phyloP scores from a whole-genome alignment of 1,140 invertebrate species.

The Penaeus japonicus region DNA sequence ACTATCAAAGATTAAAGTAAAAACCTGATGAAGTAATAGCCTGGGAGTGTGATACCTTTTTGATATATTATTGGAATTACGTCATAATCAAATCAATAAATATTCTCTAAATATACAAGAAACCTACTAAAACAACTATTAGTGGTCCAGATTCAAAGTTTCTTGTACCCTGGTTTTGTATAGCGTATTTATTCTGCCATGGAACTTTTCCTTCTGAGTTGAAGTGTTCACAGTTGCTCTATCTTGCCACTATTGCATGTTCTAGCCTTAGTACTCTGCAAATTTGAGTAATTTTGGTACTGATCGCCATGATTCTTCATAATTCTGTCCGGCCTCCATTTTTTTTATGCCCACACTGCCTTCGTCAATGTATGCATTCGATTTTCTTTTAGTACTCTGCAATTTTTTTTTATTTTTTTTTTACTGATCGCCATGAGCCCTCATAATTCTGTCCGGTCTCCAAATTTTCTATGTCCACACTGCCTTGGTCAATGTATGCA shows the following conservation, averaged over 20 bases:
- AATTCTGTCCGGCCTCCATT: slow-evolving; percentile 20
- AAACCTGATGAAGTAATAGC: neutral
- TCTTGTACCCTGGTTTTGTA: slow-evolving; percentile 29
- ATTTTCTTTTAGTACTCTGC: slow-evolving; percentile 39
- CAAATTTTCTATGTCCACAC: slow-evolving; percentile 35
- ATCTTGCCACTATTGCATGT: slow-evolving; percentile 23
- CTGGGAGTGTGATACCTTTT: neutral
- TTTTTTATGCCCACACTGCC: slow-evolving; percentile 38
- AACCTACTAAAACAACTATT: neutral
- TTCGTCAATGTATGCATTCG: slow-evolving; percentile 27
- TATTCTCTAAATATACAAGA: neutral
- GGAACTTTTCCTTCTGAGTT: slow-evolving; percentile 24
- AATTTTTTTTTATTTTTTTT: slow-evolving; percentile 11
- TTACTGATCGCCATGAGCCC: slow-evolving; percentile 35
- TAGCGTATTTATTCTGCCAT: slow-evolving; percentile 39
- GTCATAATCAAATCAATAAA: neutral
- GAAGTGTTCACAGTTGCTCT: slow-evolving; percentile 21
- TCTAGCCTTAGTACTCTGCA: slow-evolving; percentile 39
- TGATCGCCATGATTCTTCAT: slow-evolving; percentile 39
- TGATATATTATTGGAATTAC: neutral
- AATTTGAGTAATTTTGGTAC: slow-evolving; percentile 19
- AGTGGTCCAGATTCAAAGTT: neutral
- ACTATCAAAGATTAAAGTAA: neutral
- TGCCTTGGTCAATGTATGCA: slow-evolving; percentile 41
- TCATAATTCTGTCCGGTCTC: slow-evolving; percentile 33